phyloP scores from a whole-genome alignment of 2,797 vertebrate species.

The Malurus splendens region DNA sequence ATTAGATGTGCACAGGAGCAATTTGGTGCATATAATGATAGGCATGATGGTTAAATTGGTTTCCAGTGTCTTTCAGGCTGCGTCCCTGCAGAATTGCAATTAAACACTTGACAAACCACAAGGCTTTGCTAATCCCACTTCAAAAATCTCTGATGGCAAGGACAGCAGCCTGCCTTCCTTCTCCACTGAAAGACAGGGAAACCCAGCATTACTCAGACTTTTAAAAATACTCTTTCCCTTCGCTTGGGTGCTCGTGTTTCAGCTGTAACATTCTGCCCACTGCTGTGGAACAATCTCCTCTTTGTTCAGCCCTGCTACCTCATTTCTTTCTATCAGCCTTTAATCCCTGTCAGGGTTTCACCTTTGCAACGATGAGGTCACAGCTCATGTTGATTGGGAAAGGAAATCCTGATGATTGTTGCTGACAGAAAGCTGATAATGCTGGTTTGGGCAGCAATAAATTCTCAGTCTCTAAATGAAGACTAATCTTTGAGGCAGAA shows the following conservation, averaged over 20 bases:
- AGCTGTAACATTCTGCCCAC: conserved; percentile 40
- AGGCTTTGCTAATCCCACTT: conserved; percentile 27
- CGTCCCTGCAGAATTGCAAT: conserved; percentile 19
- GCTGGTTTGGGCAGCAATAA: conserved; percentile 58
- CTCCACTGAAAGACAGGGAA: not conserved
- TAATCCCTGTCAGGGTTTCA: conserved; percentile 68
- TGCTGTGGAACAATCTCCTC: conserved; percentile 41
- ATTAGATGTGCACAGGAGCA: not conserved
- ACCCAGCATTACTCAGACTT: not conserved
- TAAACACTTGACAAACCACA: conserved; percentile 56
- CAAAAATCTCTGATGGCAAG: not conserved
- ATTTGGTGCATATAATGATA: conserved; percentile 13
- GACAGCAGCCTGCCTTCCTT: conserved; percentile 7
- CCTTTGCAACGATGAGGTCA: conserved; percentile 62
- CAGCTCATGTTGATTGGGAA: conserved; percentile 62
- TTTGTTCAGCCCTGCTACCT: conserved; percentile 60
- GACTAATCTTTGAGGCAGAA: conserved; percentile 62
- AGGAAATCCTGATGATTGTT: conserved; percentile 64
- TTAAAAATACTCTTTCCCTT: conserved; percentile 1
- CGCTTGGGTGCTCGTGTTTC: not conserved
- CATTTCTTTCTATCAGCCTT: conserved; percentile 61
- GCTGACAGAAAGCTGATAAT: conserved; percentile 69
- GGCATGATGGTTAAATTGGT: conserved; percentile 32
- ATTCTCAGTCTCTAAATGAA: conserved; percentile 63
- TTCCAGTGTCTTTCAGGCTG: conserved; percentile 46